These are phyloP conservation scores for Magallana ariakensis DNA, from an alignment of 1,140 invertebrate species.

Conservation along the genomic window DNA sequence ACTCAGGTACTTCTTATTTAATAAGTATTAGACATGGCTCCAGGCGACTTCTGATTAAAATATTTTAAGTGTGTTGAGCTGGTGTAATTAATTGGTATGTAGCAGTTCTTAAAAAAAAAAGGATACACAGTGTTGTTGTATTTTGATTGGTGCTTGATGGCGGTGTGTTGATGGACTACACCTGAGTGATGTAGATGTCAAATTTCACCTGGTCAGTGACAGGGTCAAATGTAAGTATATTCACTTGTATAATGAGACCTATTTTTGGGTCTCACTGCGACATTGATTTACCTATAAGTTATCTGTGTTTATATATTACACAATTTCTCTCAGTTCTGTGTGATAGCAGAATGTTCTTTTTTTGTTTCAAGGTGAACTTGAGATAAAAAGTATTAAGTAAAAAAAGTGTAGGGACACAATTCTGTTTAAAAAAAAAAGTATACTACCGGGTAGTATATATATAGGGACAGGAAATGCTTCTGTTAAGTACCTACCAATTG, in stretches of 20 bases:
- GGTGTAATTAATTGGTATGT: conserved; percentile 1
- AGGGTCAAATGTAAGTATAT: neutral
- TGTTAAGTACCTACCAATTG: no score
- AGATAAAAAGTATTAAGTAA: neutral
- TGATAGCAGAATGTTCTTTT: neutral
- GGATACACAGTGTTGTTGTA: neutral
- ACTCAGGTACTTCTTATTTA: conserved; percentile 20
- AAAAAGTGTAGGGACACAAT: no score
- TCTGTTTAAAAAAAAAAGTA: no score
- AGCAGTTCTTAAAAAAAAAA: neutral
- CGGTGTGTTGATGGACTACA: no score
- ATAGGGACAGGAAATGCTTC: no score
- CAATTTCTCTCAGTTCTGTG: neutral
- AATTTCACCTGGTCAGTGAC: neutral
- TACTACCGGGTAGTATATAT: no score
- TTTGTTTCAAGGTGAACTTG: conserved; percentile 15
- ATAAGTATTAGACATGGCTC: conserved; percentile 36
- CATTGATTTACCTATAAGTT: neutral
- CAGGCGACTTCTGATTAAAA: conserved; percentile 18
- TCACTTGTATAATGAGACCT: neutral
- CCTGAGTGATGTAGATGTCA: neutral
- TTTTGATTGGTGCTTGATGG: neutral
- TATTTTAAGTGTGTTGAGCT: neutral
- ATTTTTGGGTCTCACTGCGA: neutral
- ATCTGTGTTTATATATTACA: conserved; percentile 3